Evolutionary conservation across 2,797 vertebrate species (phyloP).

Genomic region (Thalassophryne amazonica): DNA sequence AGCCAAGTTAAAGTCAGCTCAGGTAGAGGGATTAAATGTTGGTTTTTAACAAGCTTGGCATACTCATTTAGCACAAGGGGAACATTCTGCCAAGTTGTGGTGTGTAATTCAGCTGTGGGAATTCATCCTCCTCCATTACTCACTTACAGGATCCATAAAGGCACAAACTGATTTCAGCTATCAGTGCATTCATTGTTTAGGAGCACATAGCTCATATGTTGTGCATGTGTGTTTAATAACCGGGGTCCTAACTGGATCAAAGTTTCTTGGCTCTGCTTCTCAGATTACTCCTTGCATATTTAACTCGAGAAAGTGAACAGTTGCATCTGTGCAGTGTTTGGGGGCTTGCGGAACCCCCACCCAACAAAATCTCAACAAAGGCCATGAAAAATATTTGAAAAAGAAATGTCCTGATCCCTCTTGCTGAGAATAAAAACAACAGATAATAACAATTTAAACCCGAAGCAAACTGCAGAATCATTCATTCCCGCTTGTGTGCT

Average conservation of each 20-base stretch:
- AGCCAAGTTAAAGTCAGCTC: constrained; percentile 33
- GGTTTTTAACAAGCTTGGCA: constrained; percentile 68
- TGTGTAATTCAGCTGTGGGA: constrained; percentile 66
- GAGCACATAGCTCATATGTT: constrained; percentile 68
- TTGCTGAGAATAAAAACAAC: constrained; percentile 38
- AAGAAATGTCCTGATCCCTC: constrained; percentile 21
- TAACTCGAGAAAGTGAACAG: constrained; percentile 20
- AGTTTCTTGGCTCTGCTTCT: constrained; percentile 49
- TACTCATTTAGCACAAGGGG: constrained; percentile 43
- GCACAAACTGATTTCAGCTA: constrained; percentile 73
- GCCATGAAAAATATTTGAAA: constrained; percentile 19
- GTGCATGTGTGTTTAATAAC: constrained; percentile 76
- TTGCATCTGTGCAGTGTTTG: constrained; percentile 15
- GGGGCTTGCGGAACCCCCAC: not conserved
- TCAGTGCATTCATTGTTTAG: constrained; percentile 78
- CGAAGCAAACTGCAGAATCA: constrained; percentile 66
- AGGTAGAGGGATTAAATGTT: constrained; percentile 56
- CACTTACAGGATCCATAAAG: constrained; percentile 74
- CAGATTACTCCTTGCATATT: constrained; percentile 51
- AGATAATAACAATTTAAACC: constrained; percentile 65
- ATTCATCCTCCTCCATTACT: constrained; percentile 38
- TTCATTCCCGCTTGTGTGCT: constrained; percentile 69
- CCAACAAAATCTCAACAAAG: constrained; percentile 15
- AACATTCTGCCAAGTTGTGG: constrained; percentile 47
- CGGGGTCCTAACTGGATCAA: constrained; percentile 50